Conservation (phyloP, 1,140 invertebrate species). For the Macrostomum lignano region DNA sequence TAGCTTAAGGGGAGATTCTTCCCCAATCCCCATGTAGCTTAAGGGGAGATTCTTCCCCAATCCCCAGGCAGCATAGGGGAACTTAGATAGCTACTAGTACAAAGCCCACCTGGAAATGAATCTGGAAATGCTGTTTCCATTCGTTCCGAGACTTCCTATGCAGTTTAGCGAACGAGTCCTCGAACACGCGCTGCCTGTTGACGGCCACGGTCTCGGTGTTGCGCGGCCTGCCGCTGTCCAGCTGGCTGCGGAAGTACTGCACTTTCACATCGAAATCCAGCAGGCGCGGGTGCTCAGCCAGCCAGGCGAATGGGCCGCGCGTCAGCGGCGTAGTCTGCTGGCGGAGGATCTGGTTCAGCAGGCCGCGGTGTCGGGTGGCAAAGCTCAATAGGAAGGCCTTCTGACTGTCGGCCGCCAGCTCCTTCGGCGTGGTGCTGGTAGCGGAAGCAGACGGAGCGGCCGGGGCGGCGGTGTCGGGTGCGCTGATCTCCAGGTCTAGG, state of each 20-base stretch:
- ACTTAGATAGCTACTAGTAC: slow-evolving; percentile 40
- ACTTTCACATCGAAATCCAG: slow-evolving; percentile 72
- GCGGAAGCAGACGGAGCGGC: too few relatives aligned
- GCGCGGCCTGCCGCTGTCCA: slow-evolving; percentile 36
- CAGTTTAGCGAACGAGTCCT: slow-evolving; percentile 62
- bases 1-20: too few relatives aligned
- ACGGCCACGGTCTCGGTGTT: slow-evolving; percentile 40
- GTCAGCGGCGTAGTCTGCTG: slow-evolving; percentile 54
- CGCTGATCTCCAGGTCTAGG: too few relatives aligned
- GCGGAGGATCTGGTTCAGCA: slow-evolving; percentile 63
- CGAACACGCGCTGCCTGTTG: slow-evolving; percentile 53
- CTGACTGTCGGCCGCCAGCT: slow-evolving; percentile 6
- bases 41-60: too few relatives aligned
- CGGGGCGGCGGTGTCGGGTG: too few relatives aligned
- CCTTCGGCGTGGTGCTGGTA: slow-evolving; percentile 10
- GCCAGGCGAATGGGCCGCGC: slow-evolving; percentile 49
- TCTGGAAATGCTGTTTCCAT: slow-evolving; percentile 77
- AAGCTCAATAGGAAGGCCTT: slow-evolving; percentile 10
- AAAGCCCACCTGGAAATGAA: slow-evolving; percentile 55
- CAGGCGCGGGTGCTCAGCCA: slow-evolving; percentile 60
- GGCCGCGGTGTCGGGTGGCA: slow-evolving; percentile 56
- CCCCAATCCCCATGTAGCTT: too few relatives aligned
- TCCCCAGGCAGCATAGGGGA: slow-evolving; percentile 87
- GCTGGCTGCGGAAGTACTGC: slow-evolving; percentile 55
- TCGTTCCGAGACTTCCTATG: slow-evolving; percentile 53